Conservation (phyloP, 2,797 vertebrate genomes). For the Halcyon leucocephala region DNA sequence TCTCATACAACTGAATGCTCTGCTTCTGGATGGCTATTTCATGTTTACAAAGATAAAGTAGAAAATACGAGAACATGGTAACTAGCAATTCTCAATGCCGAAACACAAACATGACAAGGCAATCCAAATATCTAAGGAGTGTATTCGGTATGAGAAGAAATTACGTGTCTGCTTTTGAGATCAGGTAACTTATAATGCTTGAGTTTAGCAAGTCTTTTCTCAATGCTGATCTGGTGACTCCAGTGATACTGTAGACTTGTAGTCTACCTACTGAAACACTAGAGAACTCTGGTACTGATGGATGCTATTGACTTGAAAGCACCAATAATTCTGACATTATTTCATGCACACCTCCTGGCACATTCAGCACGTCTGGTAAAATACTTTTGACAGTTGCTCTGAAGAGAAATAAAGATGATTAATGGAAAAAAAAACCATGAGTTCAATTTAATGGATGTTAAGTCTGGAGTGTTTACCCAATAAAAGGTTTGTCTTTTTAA, state of each 20-base stretch:
- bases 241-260: not conserved
- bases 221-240: not conserved
- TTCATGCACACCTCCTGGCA: not conserved
- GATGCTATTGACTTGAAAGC: not conserved
- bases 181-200: not conserved
- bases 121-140: not conserved
- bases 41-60: not conserved
- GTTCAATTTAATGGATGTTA: not conserved
- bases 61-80: not conserved
- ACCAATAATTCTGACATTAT: not conserved
- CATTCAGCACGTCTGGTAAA: not conserved
- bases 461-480: not conserved
- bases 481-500: not conserved
- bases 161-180: not conserved
- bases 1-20: not conserved
- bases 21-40: not conserved
- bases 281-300: not conserved
- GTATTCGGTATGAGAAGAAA: not conserved
- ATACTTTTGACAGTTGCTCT: not conserved
- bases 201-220: not conserved
- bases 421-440: not conserved
- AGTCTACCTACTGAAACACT: not conserved
- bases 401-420: not conserved
- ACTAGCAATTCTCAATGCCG: not conserved
- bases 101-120: not conserved